Base-by-base conservation (phyloP, 2,113 vertebrate species). In the Hoplias malabaricus region DNA sequence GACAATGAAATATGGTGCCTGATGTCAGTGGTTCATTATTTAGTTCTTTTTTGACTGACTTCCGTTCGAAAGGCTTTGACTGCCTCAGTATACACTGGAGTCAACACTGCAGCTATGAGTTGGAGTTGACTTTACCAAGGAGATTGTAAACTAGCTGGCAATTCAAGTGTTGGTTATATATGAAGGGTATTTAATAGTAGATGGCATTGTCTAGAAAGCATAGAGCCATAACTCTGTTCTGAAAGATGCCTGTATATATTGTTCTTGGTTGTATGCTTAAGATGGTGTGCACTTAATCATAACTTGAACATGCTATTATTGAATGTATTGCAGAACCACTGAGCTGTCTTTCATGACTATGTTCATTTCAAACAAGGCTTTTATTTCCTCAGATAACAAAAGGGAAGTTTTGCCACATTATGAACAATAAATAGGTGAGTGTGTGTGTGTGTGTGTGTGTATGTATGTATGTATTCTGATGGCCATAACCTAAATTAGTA, bases 321-420 rank as follows among this genome's bases (percentile, higher is more conserved):
- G 93, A 96, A 95, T 96, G 95, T 95, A 93, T 92, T 90, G 91
- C 81, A 87, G 92, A 90, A 83, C 80, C 83, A 86, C 87, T 89
- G 90, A 67, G 90, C 88, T 89, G 86, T 85, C 83, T 76, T 75
- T 77, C 57, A 81, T 85, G 70, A 88, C 53, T 91, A 80, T 46
- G 71, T 87, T 87, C 61, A 82, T 88, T 89, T 81, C 70, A 78
- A 43, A 80, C 7, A 43, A 74, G 50, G 38, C n/a, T 73, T 53
- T 82, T 87, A 83, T 75, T 83, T 70, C 84, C 79, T 88, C 77
- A 83, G 71, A 48, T 77, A 63, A 54, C 67, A 77, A 78, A 78
- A 76, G 53, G 81, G 84, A 83, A 33, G 61, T 75, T 82, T 78
- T 75, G 48, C 29, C 83, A 84, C 80, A 87, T 84, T 89, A 84